phyloP scores from a whole-genome alignment of 2,113 vertebrate species.

The Felis catus region F.catus_Fca126_mat1.0 CM031418.1:111623501-111624000 shows the following conservation, averaged over 20 bases:
- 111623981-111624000: not conserved
- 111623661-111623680: not conserved
- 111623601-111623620: not conserved
- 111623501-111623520: not conserved
- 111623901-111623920: not conserved
- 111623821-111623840: not conserved
- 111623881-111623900: not conserved
- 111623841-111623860: not conserved
- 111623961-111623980: not conserved
- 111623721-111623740: slow-evolving; percentile 24
- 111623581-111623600: not conserved
- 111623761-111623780: not conserved
- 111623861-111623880: not conserved
- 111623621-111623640: not conserved
- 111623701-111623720: not conserved
- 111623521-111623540: not conserved
- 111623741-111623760: not conserved
- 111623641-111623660: not conserved
- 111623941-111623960: not conserved
- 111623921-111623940: not conserved
- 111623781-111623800: not conserved
- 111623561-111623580: not conserved
- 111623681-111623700: not conserved
- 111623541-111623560: not conserved
- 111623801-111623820: not conserved